Conservation (phyloP, 1,140 invertebrate species). For the Aphaenogaster floridana region DNA sequence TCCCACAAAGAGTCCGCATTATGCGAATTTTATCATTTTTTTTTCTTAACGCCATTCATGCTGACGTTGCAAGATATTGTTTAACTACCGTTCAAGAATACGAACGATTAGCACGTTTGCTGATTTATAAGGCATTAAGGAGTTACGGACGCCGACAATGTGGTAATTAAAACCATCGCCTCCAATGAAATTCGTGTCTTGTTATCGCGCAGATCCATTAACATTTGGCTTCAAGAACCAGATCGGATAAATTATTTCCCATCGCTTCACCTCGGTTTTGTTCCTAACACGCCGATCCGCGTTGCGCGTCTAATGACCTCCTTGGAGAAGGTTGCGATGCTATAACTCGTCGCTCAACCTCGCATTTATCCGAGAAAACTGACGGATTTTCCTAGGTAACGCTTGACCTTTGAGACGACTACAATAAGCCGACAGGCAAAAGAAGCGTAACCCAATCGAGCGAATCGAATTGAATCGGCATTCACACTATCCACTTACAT, state of each 20-base stretch:
- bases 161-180: conserved; percentile 62
- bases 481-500: neutral
- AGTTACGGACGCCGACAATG: neutral
- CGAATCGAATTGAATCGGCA: conserved; percentile 30
- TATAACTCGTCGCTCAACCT: conserved; percentile 10
- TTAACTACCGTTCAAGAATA: conserved; percentile 41
- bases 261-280: conserved; percentile 4
- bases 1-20: neutral
- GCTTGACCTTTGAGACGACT: conserved; percentile 39
- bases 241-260: conserved; percentile 55
- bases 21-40: conserved; percentile 12
- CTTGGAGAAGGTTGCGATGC: conserved; percentile 13
- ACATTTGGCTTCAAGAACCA: conserved; percentile 4
- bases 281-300: neutral
- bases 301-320: conserved; percentile 1
- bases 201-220: conserved; percentile 45
- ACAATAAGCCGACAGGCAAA: conserved; percentile 33
- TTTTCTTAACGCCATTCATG: neutral
- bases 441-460: conserved; percentile 51
- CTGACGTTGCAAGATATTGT: conserved; percentile 42
- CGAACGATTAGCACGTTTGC: conserved; percentile 50
- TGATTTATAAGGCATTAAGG: conserved; percentile 62
- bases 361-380: conserved; percentile 23
- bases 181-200: conserved; percentile 45
- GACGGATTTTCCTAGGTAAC: conserved; percentile 29